Base-by-base conservation (phyloP, 2,888 invertebrate genomes). In the Heliconius ismenius region DNA sequence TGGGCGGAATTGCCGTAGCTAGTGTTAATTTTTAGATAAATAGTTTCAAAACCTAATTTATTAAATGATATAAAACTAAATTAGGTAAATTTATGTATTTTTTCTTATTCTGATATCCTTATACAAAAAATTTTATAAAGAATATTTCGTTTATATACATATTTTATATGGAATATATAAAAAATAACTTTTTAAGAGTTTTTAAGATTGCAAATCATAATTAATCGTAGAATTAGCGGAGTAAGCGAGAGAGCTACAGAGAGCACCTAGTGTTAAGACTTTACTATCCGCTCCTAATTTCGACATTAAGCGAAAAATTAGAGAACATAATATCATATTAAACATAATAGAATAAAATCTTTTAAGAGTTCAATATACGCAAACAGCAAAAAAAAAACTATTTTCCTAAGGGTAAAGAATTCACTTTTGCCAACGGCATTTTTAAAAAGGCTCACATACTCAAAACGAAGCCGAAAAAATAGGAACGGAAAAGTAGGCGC, bases 371-470 rank as follows among this genome's bases (percentile, higher is more conserved):
- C 15, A 18, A 39, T 9, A 24, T 24, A 43, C 1, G 15, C 4
- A 15, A 18, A 49, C 9, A 49, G 21, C 9, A 49, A 49, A 49
- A 49, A 15, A 32, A 49, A 49, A 49, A 7, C 62, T 26, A 21
- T 39, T 73, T 73, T 43, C 26, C 39, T 62, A 26, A 21, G 18
- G 39, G 73, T 26, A 73, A 39, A 28, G 39, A 58, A 62, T 60
- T 73, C 11, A 26, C 73, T 73, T 73, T 73, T 62, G 39, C 73
- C 73, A 43, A 43, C 62, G 60, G 39, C 62, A 39, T 73, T 73
- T 70, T 70, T 32, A 32, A 73, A 72, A 60, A 73, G 73, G 39
- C 73, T 26, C 32, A 26, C 62, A 62, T 62, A 39, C 62, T 62
- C 36, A 62, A 62, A 73, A 73, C 39, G 62, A 73, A 73, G 32